Evolutionary conservation across 2,797 vertebrate genomes (phyloP), one percentile per base, ranked within the genome.

Genomic region (Macroramphosus scolopax): DNA sequence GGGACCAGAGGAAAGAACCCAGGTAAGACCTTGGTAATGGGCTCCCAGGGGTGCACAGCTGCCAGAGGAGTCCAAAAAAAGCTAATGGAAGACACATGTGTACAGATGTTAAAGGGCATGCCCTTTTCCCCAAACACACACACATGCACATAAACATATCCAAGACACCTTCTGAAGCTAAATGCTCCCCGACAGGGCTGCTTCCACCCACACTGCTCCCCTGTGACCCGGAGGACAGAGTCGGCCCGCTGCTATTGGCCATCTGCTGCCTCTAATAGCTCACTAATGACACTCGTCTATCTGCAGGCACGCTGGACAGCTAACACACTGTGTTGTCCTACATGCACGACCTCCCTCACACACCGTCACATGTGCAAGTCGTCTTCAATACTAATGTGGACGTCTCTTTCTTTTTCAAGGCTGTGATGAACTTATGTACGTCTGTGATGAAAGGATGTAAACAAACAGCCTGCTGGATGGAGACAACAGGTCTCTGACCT

Each of bases 1-100:
- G 13, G 17, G 18, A 58, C 22, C 31, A 73, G 14, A 51, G 54
- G 31, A 65, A 51, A 51, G 20, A 53, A 39, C 41, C 26, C 69
- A 78, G 78, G 78, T 82, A 74, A 55, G 39, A 51, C 26, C 24
- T 30, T 40, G 30, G 22, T 77, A 67, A 79, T 75, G 53, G 36
- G 29, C n/a, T 82, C 67, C 66, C 68, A 18, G 41, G 32, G 55
- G 67, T 63, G 45, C 36, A 55, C 75, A 83, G 75, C 81, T 89
- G 82, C 68, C 36, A 47, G 57, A 77, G 20, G 20, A 73, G 53
- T 83, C 52, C 49, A 59, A 64, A n/a, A n/a, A n/a, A 48, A 68
- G 47, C 18, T 82, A 84, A 88, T 82, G 59, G 65, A 62, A 72
- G 47, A 75, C 83, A 89, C 56, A 78, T 89, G 83, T 66, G 49